Conservation (phyloP, 2,888 invertebrate genomes). For the Melanophora roralis region DNA sequence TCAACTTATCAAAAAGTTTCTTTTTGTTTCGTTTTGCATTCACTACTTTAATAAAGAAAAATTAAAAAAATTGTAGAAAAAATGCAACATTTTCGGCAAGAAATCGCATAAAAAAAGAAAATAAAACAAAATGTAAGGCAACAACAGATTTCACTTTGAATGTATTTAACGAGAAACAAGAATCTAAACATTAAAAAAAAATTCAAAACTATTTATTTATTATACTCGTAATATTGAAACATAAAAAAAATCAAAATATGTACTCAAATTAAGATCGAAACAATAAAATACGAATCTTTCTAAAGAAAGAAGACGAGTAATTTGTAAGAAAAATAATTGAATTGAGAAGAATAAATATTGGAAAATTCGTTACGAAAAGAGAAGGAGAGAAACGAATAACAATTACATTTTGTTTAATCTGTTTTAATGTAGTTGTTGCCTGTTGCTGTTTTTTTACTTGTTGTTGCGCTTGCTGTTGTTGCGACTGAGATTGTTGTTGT, state of each 20-base stretch:
- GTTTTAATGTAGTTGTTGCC: slow-evolving; percentile 73
- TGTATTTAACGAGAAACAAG: slow-evolving; percentile 34
- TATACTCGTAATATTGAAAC: slow-evolving; percentile 20
- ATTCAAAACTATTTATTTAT: not conserved
- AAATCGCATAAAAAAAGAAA: not conserved
- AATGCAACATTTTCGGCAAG: slow-evolving; percentile 26
- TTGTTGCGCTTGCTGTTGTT: slow-evolving; percentile 71
- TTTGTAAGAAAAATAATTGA: slow-evolving; percentile 28
- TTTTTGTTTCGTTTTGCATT: slow-evolving; percentile 32
- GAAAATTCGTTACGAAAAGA: slow-evolving; percentile 8
- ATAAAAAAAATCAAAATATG: slow-evolving; percentile 5
- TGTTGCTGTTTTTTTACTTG: slow-evolving; percentile 70
- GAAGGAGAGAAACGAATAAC: slow-evolving; percentile 42
- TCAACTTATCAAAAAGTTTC: slow-evolving; percentile 16
- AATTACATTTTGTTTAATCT: slow-evolving; percentile 76
- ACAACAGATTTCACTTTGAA: slow-evolving; percentile 33
- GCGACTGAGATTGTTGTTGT: slow-evolving; percentile 66
- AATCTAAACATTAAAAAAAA: slow-evolving; percentile 23
- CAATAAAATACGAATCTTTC: slow-evolving; percentile 38
- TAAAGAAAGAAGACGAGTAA: slow-evolving; percentile 40
- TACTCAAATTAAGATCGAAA: slow-evolving; percentile 12
- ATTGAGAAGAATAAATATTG: slow-evolving; percentile 32
- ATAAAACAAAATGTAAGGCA: slow-evolving; percentile 37
- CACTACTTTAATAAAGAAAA: slow-evolving; percentile 2
- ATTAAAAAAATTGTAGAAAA: slow-evolving; percentile 22